Percentiles rank a stretch among this genome's conserved stretches.
phyloP scores from a whole-genome alignment of 2,113 vertebrate species.

The Okapia johnstoni region DNA sequence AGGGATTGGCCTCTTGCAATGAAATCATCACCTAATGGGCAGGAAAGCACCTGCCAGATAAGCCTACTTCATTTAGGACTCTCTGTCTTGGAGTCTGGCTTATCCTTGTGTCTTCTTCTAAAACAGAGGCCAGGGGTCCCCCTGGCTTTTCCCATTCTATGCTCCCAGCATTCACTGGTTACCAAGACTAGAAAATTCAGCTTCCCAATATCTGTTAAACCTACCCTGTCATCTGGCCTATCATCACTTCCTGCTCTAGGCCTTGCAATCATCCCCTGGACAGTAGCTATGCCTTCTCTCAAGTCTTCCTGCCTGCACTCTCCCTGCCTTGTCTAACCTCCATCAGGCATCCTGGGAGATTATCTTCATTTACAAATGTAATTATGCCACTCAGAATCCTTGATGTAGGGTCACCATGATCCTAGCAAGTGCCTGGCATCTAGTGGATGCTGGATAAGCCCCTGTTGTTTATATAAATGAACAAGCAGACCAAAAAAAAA shows the following conservation, averaged over 20 bases:
- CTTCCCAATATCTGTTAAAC: neutral
- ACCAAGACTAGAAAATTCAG: no score
- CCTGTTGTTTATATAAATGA: neutral
- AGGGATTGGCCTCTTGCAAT: accelerated
- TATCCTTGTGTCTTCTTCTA: neutral
- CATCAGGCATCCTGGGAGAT: no score
- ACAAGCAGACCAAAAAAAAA: neutral
- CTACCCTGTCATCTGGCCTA: neutral
- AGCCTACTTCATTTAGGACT: neutral
- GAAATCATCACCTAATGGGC: neutral
- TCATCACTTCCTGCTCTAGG: neutral
- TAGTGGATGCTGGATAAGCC: neutral
- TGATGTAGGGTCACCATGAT: accelerated
- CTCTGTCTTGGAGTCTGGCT: neutral
- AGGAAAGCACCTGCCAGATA: neutral
- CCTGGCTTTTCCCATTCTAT: neutral
- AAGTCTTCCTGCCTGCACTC: neutral
- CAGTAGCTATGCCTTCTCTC: neutral
- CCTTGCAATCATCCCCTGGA: neutral
- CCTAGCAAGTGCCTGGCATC: neutral
- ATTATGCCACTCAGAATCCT: neutral
- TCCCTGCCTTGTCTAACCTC: neutral
- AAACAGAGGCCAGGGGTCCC: neutral
- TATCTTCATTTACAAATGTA: neutral
- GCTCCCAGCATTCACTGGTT: neutral